Base-by-base conservation (phyloP, 2,113 vertebrate genomes). In the Sylvia atricapilla region DNA sequence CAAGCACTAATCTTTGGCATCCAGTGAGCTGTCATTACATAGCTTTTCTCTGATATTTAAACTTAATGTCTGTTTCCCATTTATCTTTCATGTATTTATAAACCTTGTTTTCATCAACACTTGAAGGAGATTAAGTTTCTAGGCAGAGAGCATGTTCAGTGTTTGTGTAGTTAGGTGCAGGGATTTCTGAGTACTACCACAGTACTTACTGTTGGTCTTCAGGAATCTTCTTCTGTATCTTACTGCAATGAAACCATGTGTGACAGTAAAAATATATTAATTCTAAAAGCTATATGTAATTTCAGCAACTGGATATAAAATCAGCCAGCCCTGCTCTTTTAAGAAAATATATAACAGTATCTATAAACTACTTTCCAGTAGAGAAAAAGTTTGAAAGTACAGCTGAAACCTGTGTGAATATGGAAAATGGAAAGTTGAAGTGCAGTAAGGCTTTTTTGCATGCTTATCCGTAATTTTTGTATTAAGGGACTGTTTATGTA, bases 11-110 rank as follows among this genome's bases (percentile, higher is more conserved):
- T 88, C 27, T 56, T 69, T 90, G 68, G 43, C 64, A 81, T 69
- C 25, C 67, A 63, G 17, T 70, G 39, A 50, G 72, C 56, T 94
- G 72, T 94, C 76, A 77, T 86, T 92, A 86, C 83, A 63, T 25
- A 59, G 68, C 46, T 84, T 80, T 92, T 79, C 63, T 92, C 79
- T 92, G 43, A 62, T 94, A 41, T 66, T 87, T 83, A 62, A 69
- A 92, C 27, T 53, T 62, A 53, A 53, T 1, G 20, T 79, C 90
- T 92, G 86, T 77, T 94, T 86, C 63, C 27, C 14, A 35, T 92
- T 92, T 76, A 35, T 93, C 30, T 92, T 90, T 83, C 33, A n/a
- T 59, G 15, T 84, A 30, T 88, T 95, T 92, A 58, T 86, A 88
- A 86, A 77, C 17, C 52, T 22, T 80, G 28, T 81, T 39, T 88